phyloP scores from a whole-genome alignment of 92 coral and sea anemone genomes.

The Paramuricea clavata region DNA sequence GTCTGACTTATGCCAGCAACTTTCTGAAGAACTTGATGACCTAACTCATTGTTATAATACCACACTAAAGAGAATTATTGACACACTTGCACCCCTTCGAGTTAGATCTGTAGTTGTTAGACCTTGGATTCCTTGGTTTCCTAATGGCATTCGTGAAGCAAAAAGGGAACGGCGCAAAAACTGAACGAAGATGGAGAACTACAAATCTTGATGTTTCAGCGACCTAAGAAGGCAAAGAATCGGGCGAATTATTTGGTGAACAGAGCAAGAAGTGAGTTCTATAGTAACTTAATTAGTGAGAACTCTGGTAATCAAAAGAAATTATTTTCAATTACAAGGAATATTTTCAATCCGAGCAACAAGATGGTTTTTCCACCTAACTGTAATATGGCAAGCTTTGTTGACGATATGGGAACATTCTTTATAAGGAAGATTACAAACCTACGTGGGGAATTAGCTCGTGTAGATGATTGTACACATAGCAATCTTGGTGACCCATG shows the following conservation, averaged over 20 bases:
- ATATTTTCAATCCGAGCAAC: neutral
- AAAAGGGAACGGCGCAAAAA: neutral
- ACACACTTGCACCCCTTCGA: neutral
- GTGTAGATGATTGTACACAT: neutral
- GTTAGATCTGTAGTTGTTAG: neutral
- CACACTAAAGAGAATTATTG: neutral
- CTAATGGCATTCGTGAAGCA: neutral
- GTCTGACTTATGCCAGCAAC: neutral
- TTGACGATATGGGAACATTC: conserved; percentile 53
- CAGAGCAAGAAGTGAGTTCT: conserved; percentile 41
- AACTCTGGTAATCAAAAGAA: conserved; percentile 49
- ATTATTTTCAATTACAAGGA: conserved; percentile 24
- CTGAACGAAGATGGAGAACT: conserved; percentile 12
- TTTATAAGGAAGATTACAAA: conserved; percentile 40
- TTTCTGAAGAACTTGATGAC: neutral
- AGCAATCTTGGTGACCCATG: neutral
- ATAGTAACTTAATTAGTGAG: conserved; percentile 45
- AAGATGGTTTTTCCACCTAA: conserved; percentile 21
- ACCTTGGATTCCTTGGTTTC: conserved; percentile 10
- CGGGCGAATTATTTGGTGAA: conserved; percentile 31
- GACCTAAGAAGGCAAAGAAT: conserved; percentile 31
- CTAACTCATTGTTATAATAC: neutral
- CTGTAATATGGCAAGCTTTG: conserved; percentile 35
- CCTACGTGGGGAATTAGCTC: conserved; percentile 1
- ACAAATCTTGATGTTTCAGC: neutral